Evolutionary conservation across 2,797 vertebrate species (phyloP), one percentile per base, ranked within the genome.

Genomic region (Sebastes dallii): DNA sequence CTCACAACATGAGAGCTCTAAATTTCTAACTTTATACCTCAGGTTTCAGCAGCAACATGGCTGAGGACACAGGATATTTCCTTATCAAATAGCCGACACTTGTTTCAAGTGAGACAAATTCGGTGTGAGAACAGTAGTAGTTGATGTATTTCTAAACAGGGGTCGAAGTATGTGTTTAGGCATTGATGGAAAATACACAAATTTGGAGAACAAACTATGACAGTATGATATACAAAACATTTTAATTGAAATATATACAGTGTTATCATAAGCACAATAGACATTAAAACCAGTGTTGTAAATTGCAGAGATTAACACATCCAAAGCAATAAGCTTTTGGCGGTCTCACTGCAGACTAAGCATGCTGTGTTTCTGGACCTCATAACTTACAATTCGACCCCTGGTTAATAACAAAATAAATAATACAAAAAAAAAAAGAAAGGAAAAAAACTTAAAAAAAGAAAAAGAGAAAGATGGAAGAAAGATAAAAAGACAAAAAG

Each of bases 341-440:
- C 78, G 68, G 77, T 79, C 68, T 86, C 58, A 62, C 74, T 87
- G 80, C 77, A 90, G 58, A 88, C 76, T 82, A 91, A 81, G 89
- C 91, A 92, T 89, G 93, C 88, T 93, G 90, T 92, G 91, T 93
- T 91, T 92, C 85, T 84, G 80, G 91, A 95, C 95, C 94, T 94
- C 92, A 75, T 87, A 83, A 90, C 88, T 92, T 88, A 91, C 88
- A 91, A 90, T 95, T 95, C 93, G 92, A 96, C 95, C 95, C 95
- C 95, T 95, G 96, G 91, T 95, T 93, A 93, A 90, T 84, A 92
- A 94, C 66, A 78, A 90, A 89, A 88, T 27, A 73, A 72, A 83
- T 42, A 72, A 22, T 56, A 73, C 54, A 86, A 81, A 72, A 80
- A 75, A 50, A 78, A 77, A 59, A 18, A 16, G 20, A 46, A 60